Base-by-base conservation (phyloP, 2,888 invertebrate species). In the Orthonevra nobilis region DNA sequence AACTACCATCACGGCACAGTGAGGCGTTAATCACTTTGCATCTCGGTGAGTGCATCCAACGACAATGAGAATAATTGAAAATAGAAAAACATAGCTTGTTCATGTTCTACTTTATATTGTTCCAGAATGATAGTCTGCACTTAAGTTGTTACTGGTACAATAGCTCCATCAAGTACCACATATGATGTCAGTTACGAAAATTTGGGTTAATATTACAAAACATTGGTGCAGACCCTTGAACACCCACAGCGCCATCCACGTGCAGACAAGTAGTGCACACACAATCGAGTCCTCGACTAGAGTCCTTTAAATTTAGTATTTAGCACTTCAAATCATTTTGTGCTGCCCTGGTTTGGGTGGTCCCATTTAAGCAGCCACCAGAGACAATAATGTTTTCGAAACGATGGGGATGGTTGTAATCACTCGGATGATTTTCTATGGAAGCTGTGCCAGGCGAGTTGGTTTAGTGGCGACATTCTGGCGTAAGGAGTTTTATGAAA, bases 161-260 rank as follows among this genome's bases (percentile, higher is more conserved):
- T 12, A 32, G 42, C 38, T 32, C 32, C 12, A 72, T 54, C 30
- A 70, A 70, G 70, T 54, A 48, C 63, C 44, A 48, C 30, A 72
- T 72, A 44, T 46, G 38, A 72, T 72, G 72, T 44, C 72, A 63
- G 38, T 46, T 72, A 56, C 28, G 30, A 19, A 54, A 48, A 72
- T 72, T 72, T 72, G 54, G 72, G 72, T 72, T 72, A 72, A 72
- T 72, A 63, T 63, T 56, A 48, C 63, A 72, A 72, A 72, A 63
- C 72, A 46, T 46, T 48, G 48, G 40, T 40, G 63, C 54, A 48
- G 48, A 46, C 38, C 44, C 46, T 63, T 50, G 28, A 46, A 32
- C 44, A 52, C 10, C 6, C 40, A 26, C 23, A 40, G 32, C 12
- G 28, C 44, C 72, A 30, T 17, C 28, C 42, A 7, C 6, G n/a